These are phyloP conservation scores for Melanotaenia nigrans DNA, from an alignment of 2,797 vertebrate species.

Conservation along the genomic window DNA sequence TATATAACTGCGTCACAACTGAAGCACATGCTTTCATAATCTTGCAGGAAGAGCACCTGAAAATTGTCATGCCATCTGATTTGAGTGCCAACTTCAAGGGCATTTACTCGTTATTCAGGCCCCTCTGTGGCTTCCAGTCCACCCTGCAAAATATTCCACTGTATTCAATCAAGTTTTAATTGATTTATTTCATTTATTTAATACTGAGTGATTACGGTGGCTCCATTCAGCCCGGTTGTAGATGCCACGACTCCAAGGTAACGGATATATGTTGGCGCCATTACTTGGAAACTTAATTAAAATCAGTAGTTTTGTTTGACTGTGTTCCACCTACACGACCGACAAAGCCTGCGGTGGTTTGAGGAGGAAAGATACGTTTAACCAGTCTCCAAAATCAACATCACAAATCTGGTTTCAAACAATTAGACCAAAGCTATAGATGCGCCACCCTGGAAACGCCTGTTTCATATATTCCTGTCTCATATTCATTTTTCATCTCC, in stretches of 20 bases:
- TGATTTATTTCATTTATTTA: conserved; percentile 45
- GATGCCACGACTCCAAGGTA: conserved; percentile 44
- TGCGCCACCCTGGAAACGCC: conserved; percentile 20
- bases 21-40: conserved; percentile 67
- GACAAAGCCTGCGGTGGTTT: conserved; percentile 10
- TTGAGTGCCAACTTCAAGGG: conserved; percentile 72
- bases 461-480: conserved; percentile 57
- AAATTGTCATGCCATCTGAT: conserved; percentile 69
- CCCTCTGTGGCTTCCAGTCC: conserved; percentile 39
- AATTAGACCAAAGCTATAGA: conserved; percentile 27
- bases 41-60: conserved; percentile 76
- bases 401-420: conserved; percentile 33
- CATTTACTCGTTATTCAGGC: conserved; percentile 40
- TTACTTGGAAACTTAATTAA: conserved; percentile 46
- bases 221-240: conserved; percentile 29
- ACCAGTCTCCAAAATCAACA: conserved; percentile 42
- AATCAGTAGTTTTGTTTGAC: conserved; percentile 24
- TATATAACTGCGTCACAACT: too few relatives aligned
- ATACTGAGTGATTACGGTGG: conserved; percentile 30
- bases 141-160: conserved; percentile 34
- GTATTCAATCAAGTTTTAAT: conserved; percentile 42
- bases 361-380: conserved; percentile 34
- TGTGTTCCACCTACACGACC: conserved; percentile 17
- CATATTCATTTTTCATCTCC: conserved; percentile 45
- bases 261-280: conserved; percentile 47